These are phyloP conservation scores for Gallinago stenura DNA, from an alignment of 2,797 vertebrate genomes.

Conservation along the genomic window DNA sequence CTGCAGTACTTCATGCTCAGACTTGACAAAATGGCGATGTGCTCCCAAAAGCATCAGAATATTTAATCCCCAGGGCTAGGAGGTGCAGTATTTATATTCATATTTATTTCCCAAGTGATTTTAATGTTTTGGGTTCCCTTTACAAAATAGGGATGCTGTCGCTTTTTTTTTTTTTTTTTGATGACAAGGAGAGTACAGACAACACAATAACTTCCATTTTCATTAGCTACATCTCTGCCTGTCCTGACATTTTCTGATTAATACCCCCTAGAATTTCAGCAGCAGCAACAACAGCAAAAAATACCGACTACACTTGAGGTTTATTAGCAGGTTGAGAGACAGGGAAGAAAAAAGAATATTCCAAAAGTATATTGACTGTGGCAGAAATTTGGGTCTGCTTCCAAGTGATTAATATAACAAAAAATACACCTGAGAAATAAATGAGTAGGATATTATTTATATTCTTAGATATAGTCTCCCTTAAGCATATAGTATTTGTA, in stretches of 20 bases:
- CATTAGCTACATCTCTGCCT: background rate
- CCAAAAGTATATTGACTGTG: background rate
- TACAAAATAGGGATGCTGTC: background rate
- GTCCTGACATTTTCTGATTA: background rate
- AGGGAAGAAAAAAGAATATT: background rate
- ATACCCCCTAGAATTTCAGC: background rate
- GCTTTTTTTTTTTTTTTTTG: background rate
- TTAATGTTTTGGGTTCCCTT: background rate
- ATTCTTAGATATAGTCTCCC: background rate
- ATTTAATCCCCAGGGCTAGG: background rate
- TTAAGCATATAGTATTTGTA: background rate
- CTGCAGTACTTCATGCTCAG: conserved; percentile 45
- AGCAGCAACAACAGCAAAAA: background rate
- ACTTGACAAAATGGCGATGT: conserved; percentile 18
- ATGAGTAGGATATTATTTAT: background rate
- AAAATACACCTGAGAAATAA: background rate
- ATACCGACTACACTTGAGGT: background rate
- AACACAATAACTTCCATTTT: conserved; percentile 24
- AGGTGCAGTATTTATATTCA: background rate
- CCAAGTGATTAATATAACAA: background rate
- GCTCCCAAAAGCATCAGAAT: background rate
- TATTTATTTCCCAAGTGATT: background rate
- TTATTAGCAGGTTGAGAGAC: background rate
- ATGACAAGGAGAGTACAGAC: background rate
- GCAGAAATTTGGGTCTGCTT: background rate